Evolutionary conservation across 2,797 vertebrate species (phyloP).

Genomic region (Uromys caudimaculatus): DNA sequence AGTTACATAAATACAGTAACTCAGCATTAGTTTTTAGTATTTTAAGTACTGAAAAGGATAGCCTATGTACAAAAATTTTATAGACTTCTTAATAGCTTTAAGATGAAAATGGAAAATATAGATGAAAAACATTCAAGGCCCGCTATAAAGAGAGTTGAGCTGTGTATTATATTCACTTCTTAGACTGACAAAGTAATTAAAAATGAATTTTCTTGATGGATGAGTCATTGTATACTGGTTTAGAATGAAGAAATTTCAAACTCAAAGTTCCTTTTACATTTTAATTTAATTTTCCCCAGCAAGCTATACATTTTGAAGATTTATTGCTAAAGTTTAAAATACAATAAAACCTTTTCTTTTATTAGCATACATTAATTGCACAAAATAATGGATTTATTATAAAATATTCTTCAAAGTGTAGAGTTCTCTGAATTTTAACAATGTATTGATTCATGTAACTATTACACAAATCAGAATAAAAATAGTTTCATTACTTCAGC

Average conservation of each 20-base stretch:
- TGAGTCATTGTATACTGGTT: background rate
- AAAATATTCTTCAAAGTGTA: background rate
- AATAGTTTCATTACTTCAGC: background rate
- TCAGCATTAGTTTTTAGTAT: conserved; percentile 13
- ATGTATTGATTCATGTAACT: background rate
- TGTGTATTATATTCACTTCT: background rate
- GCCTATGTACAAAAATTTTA: background rate
- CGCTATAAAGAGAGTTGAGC: background rate
- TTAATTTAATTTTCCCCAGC: conserved; percentile 17
- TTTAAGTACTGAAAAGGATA: background rate
- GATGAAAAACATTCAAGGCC: background rate
- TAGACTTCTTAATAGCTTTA: conserved; percentile 47
- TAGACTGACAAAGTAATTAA: background rate
- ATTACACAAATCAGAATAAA: background rate
- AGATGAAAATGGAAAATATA: background rate
- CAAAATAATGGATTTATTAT: background rate
- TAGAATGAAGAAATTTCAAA: conserved; percentile 42
- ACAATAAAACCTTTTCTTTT: background rate
- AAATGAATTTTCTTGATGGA: conserved; percentile 32
- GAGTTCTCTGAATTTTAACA: background rate
- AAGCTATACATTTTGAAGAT: background rate
- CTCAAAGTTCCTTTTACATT: conserved; percentile 8
- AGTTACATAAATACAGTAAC: background rate
- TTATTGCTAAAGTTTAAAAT: conserved; percentile 35
- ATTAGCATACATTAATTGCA: background rate